Base-by-base conservation (phyloP, 2,888 invertebrate species). In the Nomada goodeniana region DNA sequence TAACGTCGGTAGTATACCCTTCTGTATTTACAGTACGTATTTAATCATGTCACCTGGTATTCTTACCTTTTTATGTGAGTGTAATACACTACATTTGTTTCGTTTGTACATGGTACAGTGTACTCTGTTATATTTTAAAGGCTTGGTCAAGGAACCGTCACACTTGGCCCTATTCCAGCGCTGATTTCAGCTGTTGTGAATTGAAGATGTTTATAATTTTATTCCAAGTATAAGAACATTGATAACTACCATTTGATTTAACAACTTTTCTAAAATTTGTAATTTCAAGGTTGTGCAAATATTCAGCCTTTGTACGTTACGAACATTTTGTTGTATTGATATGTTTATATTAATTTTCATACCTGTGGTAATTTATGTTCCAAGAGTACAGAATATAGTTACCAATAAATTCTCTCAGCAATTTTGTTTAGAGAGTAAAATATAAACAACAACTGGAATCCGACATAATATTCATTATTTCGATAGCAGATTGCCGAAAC, bases 91-190 rank as follows among this genome's bases (percentile, higher is more conserved):
- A 9, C n/a, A 57, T 68, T 71, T 80, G 76, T 80, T 68, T 71
- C 68, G 55, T n/a, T 63, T 18, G 23, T 0, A 44, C 11, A 20
- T 60, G n/a, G 11, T 23, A 15, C 11, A 29, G 18, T 23, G 42
- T 23, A 61, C 29, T 13, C 42, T 47, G 61, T 29, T 74, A 64
- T 80, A 83, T 75, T 85, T 79, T 55, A 47, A 77, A 65, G 64
- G 69, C 63, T 77, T 83, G 87, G 83, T 84, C 86, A 87, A 87
- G 86, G 80, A 80, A 83, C 80, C 61, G 87, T 84, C 72, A 86
- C 84, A 82, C 44, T 87, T 88, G 88, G 88, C 87, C 3, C 42
- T 5, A 9, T 10, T 81, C 83, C 89, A 88, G 64, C 11, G 7
- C 57, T 23, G 64, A 55, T 52, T 80, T 76, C 74, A 74, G 20